A percentile compares a stretch with the other conserved stretches of the same genome.
Conservation (phyloP, 2,113 vertebrate genomes). For the Thamnaconus septentrionalis region DNA sequence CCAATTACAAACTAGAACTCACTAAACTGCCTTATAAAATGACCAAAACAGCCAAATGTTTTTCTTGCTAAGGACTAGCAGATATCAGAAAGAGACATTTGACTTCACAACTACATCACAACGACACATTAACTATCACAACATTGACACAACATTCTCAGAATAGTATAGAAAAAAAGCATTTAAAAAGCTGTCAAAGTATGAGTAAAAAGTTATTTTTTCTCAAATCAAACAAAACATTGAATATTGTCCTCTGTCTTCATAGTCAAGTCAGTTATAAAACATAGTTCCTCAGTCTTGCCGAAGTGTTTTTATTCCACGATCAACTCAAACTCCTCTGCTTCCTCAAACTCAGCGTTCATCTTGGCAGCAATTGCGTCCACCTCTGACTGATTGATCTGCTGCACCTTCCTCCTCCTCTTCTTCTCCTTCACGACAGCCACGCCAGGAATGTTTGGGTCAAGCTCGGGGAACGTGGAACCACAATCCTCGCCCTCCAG, state of each 20-base stretch:
- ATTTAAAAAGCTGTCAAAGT: too few species aligned
- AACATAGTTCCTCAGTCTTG: neutral
- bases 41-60: too few species aligned
- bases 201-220: too few species aligned
- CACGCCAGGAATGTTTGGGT: slow-evolving; percentile 83
- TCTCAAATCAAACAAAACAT: too few species aligned
- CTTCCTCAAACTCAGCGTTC: slow-evolving; percentile 88
- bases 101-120: too few species aligned
- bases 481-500: slow-evolving; percentile 49
- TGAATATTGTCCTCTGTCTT: slow-evolving; percentile 3
- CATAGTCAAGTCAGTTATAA: neutral
- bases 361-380: slow-evolving; percentile 82
- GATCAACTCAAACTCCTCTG: slow-evolving; percentile 83
- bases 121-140: too few species aligned
- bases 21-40: too few species aligned
- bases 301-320: slow-evolving; percentile 75
- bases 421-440: slow-evolving; percentile 74
- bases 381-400: slow-evolving; percentile 77
- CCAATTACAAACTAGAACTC: too few species aligned
- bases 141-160: too few species aligned
- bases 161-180: too few species aligned
- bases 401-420: slow-evolving; percentile 70
- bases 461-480: slow-evolving; percentile 44
- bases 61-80: too few species aligned
- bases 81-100: too few species aligned